These are phyloP conservation scores for Drosophila colorata DNA, from an alignment of 2,888 invertebrate species.

Conservation along the genomic window DNA sequence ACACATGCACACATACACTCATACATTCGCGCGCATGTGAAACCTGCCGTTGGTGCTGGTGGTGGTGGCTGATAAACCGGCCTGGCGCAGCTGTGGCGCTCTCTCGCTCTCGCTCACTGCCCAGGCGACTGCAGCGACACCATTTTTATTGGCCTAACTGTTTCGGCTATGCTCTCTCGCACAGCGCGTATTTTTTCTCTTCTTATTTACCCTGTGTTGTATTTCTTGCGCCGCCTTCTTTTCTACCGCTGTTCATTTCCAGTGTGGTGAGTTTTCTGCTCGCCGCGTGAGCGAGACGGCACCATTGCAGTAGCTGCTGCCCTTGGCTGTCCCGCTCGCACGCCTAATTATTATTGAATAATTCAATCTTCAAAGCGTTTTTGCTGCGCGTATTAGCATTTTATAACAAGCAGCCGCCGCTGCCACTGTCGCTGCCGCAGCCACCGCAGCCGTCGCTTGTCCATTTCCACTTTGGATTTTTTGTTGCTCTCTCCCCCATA, in stretches of 20 bases:
- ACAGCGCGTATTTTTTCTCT: slow-evolving; percentile 40
- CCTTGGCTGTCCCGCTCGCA: slow-evolving; percentile 53
- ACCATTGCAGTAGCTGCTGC: neutral
- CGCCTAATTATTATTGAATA: slow-evolving; percentile 82
- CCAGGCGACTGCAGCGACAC: slow-evolving; percentile 60
- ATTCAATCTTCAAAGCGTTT: slow-evolving; percentile 80
- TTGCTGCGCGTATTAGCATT: slow-evolving; percentile 81
- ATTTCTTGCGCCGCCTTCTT: slow-evolving; percentile 77
- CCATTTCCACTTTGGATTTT: slow-evolving; percentile 63
- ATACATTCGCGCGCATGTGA: neutral
- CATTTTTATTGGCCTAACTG: slow-evolving; percentile 78
- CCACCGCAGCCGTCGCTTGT: slow-evolving; percentile 49
- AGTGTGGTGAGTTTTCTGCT: slow-evolving; percentile 73
- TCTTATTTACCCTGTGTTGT: slow-evolving; percentile 61
- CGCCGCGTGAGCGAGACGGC: slow-evolving; percentile 42
- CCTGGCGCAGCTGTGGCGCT: slow-evolving; percentile 30
- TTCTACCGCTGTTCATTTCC: slow-evolving; percentile 62
- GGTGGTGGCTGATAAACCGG: slow-evolving; percentile 67
- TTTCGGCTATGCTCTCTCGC: slow-evolving; percentile 56
- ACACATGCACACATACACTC: slow-evolving; percentile 25
- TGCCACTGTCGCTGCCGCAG: slow-evolving; percentile 33
- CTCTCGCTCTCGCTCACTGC: slow-evolving; percentile 40
- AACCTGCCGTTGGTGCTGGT: slow-evolving; percentile 24
- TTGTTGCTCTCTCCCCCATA: slow-evolving; percentile 20
- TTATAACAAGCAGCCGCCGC: slow-evolving; percentile 77